Base-by-base conservation (phyloP, 2,113 vertebrate genomes). In the Promerops cafer region DNA sequence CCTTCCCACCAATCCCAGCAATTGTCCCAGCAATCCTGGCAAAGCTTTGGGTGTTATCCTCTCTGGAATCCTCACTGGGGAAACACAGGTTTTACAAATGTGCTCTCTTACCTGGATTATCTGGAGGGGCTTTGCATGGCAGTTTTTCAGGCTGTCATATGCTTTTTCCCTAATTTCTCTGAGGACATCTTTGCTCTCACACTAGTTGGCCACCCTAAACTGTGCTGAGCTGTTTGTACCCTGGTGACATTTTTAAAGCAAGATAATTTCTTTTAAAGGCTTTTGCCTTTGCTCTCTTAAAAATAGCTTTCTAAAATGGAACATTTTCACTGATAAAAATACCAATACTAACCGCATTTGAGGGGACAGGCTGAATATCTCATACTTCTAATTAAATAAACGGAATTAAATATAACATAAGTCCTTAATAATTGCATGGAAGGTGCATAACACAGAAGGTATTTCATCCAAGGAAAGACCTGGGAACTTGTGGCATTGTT, bases 231-330 rank as follows among this genome's bases (percentile, higher is more conserved):
- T 54, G 6, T 68, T 92, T 60, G 83, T 37, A 78, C 49, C 40
- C n/a, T 15, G 1, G 52, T 13, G 60, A 68, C 60, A 61, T 84
- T 92, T 83, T 87, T 42, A 92, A 75, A 75, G 80, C 16, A 33
- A 74, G 26, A 68, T 91, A 54, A 65, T 91, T 91, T 91, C 18
- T 96, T 89, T 92, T 86, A 63, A 81, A 68, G 71, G 60, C 49
- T 87, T 82, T 87, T 82, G 69, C 63, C 28, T 87, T 96, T 50
- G 20, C 40, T 86, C 28, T 52, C 39, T 93, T 72, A 92, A 93
- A 96, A 95, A 88, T 33, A 86, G 40, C 59, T 70, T 94, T 49
- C 66, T 22, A 68, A 95, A 87, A 3, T 0, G 1, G 72, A 90
- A 79, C 33, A 12, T 75, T 78, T 89, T 86, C 60, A 22, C 2